Evolutionary conservation across 2,888 invertebrate species (phyloP), one percentile per base, ranked within the genome.

Genomic region (Drosophila testacea): DNA sequence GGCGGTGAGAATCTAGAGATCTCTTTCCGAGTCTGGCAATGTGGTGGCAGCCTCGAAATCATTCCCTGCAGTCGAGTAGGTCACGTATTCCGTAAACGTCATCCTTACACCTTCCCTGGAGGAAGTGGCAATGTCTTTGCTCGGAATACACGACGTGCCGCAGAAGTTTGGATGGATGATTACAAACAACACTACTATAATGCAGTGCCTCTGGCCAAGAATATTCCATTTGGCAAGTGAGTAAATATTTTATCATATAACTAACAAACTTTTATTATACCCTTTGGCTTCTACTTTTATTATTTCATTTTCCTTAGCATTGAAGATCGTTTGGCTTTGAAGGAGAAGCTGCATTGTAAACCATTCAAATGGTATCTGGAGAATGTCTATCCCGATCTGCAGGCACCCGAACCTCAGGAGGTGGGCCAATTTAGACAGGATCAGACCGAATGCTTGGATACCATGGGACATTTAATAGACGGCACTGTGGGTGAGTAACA

Each of bases 121-220:
- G 99, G 99, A 6, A 98, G 98, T 70, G 99, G 99, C 3, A 98
- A 97, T 77, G 98, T 99, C 27, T 98, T 99, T 93, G 98, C 98
- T 0, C 94, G 96, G 90, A 99, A 99, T 93, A 99, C 99, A 1
- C 94, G 99, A 62, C 94, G 99, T 77, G 99, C 99, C 0, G 99
- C 99, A 0, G 99, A 99, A 93, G 99, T 99, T 10, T 99, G 99
- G 99, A 98, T 99, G 98, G 99, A 99, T 91, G 98, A 98, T 73
- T 99, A 97, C 93, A 99, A 99, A 92, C 96, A 98, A 88, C 97
- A 97, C 91, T 99, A 99, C 93, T 98, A 98, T 91, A 95, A 96
- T 64, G 96, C 98, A 1, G 99, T 99, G 79, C 97, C 97, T 54
- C 92, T 97, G 64, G 97, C 97, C 13, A 96, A 96, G 91, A 97